Evolutionary conservation across 2,888 invertebrate genomes (phyloP).

Genomic region (Crocallis elinguaria): DNA sequence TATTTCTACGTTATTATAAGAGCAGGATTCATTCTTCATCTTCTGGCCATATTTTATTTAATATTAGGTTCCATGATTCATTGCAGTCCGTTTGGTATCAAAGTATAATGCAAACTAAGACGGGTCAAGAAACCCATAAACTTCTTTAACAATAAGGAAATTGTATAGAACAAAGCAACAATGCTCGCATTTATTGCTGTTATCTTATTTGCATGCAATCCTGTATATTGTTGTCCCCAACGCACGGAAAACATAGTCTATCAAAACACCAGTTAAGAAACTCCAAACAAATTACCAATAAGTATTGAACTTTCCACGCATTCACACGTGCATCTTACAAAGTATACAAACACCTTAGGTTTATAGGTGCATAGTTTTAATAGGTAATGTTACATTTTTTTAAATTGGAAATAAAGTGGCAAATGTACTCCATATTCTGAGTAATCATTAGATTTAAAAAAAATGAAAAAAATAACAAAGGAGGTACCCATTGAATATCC

Average conservation of each 20-base stretch:
- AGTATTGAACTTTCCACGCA: too few relatives aligned
- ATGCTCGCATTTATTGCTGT: conserved; percentile 74
- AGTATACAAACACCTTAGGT: too few relatives aligned
- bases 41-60: too few relatives aligned
- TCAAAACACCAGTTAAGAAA: conserved; percentile 7
- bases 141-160: conserved; percentile 58
- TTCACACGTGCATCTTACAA: too few relatives aligned
- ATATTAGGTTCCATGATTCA: background rate
- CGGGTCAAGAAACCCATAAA: conserved; percentile 64
- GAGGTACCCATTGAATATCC: too few relatives aligned
- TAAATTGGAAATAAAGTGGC: too few relatives aligned
- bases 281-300: background rate
- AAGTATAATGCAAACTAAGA: conserved; percentile 27
- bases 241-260: conserved; percentile 42
- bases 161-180: conserved; percentile 54
- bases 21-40: background rate
- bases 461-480: too few relatives aligned
- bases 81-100: background rate
- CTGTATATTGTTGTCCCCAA: conserved; percentile 72
- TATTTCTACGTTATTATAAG: too few relatives aligned
- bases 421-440: too few relatives aligned
- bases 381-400: too few relatives aligned
- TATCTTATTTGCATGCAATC: conserved; percentile 84
- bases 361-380: too few relatives aligned
- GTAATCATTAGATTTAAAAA: too few relatives aligned